Evolutionary conservation across 2,888 invertebrate genomes (phyloP).

Genomic region (Dryococelus australis): DNA sequence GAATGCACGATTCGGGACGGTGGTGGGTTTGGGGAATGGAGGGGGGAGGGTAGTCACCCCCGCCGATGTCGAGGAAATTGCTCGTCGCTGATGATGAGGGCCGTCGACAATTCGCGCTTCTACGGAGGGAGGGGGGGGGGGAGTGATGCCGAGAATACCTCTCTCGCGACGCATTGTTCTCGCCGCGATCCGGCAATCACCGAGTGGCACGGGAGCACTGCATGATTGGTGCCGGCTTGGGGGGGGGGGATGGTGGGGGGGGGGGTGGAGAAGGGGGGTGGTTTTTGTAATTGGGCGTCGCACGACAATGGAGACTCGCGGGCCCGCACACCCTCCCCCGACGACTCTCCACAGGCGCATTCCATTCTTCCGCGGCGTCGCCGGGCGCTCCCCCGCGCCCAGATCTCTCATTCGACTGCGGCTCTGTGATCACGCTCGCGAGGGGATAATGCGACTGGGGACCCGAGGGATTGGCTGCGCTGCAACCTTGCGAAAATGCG

Average conservation of each 20-base stretch:
- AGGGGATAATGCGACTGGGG: too few species aligned
- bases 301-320: neutral
- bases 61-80: neutral
- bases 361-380: neutral
- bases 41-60: neutral
- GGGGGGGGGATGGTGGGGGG: neutral
- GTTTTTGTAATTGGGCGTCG: slow-evolving; percentile 27
- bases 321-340: too few species aligned
- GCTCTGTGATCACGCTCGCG: neutral
- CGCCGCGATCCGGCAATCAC: slow-evolving; percentile 25
- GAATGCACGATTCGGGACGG: neutral
- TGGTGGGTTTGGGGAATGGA: neutral
- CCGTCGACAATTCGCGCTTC: neutral
- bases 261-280: neutral
- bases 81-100: neutral
- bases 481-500: too few species aligned
- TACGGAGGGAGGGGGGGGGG: too few species aligned
- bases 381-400: too few species aligned
- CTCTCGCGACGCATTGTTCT: neutral
- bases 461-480: too few species aligned
- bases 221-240: neutral
- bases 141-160: neutral
- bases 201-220: neutral
- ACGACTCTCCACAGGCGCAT: neutral
- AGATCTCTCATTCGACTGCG: neutral